These are phyloP conservation scores for Meliscaeva auricollis DNA, from an alignment of 2,888 invertebrate species.

Conservation along the genomic window DNA sequence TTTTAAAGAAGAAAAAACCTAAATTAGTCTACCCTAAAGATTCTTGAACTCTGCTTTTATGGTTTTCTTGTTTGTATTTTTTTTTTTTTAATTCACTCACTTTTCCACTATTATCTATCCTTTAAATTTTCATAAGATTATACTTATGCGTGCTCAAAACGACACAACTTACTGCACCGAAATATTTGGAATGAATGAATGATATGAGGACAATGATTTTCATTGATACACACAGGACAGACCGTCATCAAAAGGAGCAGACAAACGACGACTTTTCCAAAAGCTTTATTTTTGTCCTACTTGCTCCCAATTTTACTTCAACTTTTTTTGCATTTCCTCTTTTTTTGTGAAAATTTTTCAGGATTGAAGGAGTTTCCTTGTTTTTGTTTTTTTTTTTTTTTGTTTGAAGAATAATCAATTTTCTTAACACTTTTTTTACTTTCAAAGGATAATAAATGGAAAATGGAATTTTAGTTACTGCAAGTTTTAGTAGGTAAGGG, in stretches of 20 bases:
- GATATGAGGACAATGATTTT: slow-evolving; percentile 60
- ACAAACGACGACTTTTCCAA: slow-evolving; percentile 7
- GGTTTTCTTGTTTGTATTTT: neutral
- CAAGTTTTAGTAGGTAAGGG: too few species aligned
- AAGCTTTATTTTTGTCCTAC: slow-evolving; percentile 51
- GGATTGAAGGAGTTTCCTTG: slow-evolving; percentile 25
- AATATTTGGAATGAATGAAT: slow-evolving; percentile 63
- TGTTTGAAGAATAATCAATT: slow-evolving; percentile 46
- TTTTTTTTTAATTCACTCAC: slow-evolving; percentile 40
- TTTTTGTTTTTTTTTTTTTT: neutral
- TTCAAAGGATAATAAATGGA: neutral
- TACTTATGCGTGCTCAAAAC: neutral
- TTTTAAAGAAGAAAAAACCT: slow-evolving; percentile 6
- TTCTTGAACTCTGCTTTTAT: neutral
- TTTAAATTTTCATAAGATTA: neutral
- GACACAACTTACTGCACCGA: slow-evolving; percentile 65
- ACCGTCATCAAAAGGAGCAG: slow-evolving; percentile 19
- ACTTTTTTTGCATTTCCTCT: neutral
- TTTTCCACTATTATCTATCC: slow-evolving; percentile 24
- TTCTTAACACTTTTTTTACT: slow-evolving; percentile 5
- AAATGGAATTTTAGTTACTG: neutral
- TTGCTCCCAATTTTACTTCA: slow-evolving; percentile 12
- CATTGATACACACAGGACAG: slow-evolving; percentile 65
- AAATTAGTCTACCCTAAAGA: slow-evolving; percentile 1
- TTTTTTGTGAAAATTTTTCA: slow-evolving; percentile 14